Conservation (phyloP, 2,888 invertebrate genomes). For the Macrophya alboannulata region DNA sequence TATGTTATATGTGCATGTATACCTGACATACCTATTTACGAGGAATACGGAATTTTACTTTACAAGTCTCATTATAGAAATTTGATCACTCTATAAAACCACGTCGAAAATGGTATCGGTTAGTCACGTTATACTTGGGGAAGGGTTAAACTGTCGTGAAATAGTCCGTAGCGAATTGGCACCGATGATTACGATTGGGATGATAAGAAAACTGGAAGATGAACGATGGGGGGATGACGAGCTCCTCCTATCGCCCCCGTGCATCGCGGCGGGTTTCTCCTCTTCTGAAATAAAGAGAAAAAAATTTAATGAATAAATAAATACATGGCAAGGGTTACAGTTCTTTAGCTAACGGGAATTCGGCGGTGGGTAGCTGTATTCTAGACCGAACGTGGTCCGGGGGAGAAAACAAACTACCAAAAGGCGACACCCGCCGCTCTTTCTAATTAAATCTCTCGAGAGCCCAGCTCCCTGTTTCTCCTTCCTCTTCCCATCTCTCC, state of each 20-base stretch:
- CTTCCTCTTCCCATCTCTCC: constrained; percentile 3
- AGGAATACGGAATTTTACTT: background rate
- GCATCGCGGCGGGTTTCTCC: constrained; percentile 73
- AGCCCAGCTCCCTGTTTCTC: constrained; percentile 52
- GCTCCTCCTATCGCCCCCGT: constrained; percentile 69
- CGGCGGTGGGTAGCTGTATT: background rate
- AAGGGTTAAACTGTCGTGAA: background rate
- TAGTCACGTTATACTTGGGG: constrained; percentile 28
- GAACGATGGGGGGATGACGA: constrained; percentile 60
- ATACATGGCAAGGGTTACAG: background rate
- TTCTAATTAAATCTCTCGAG: constrained; percentile 54
- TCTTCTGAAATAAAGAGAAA: constrained; percentile 68
- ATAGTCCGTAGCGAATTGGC: constrained; percentile 27
- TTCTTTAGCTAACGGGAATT: background rate
- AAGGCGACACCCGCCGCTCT: constrained; percentile 28
- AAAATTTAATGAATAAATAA: background rate
- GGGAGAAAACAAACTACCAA: constrained; percentile 40
- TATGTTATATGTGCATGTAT: background rate
- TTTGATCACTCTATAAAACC: background rate
- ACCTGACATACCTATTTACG: background rate
- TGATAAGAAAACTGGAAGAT: constrained; percentile 63
- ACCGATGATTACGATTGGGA: constrained; percentile 10
- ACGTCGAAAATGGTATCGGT: background rate
- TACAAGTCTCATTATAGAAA: background rate
- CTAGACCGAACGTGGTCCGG: background rate